These are phyloP conservation scores for Rousettus leschenaultii DNA, from an alignment of 2,113 vertebrate genomes.

Conservation along the genomic window DNA sequence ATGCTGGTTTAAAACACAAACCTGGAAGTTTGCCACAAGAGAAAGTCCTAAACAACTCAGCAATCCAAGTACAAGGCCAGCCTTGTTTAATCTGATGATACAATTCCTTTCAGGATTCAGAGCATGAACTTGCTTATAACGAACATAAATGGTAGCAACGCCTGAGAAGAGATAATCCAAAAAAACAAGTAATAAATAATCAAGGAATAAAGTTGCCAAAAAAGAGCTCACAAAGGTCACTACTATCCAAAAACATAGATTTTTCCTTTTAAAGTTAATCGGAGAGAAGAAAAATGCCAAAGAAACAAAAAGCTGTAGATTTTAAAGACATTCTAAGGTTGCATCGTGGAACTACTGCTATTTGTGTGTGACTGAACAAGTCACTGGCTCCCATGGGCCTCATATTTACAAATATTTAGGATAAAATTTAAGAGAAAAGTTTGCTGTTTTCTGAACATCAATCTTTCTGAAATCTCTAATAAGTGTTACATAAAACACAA, in stretches of 20 bases:
- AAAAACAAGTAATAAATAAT: conserved; percentile 26
- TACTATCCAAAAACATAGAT: background rate
- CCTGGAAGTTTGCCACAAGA: conserved; percentile 94
- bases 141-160: conserved; percentile 90
- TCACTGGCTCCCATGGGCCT: background rate
- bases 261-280: conserved; percentile 25
- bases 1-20: conserved; percentile 67
- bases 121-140: conserved; percentile 91
- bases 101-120: conserved; percentile 78
- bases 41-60: conserved; percentile 93
- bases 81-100: conserved; percentile 82
- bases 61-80: conserved; percentile 86
- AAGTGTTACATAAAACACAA: background rate
- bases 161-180: conserved; percentile 79
- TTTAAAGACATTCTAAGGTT: background rate
- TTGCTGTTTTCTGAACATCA: background rate
- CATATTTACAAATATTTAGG: background rate
- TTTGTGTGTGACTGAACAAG: background rate
- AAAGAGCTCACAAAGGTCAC: conserved; percentile 42
- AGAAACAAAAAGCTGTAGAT: background rate
- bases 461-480: background rate
- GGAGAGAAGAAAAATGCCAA: background rate
- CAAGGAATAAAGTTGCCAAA: background rate
- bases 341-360: background rate
- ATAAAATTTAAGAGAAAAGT: conserved; percentile 1